These are phyloP conservation scores for Sigmodon hispidus DNA, from an alignment of 2,113 vertebrate genomes.

Conservation along the genomic window DNA sequence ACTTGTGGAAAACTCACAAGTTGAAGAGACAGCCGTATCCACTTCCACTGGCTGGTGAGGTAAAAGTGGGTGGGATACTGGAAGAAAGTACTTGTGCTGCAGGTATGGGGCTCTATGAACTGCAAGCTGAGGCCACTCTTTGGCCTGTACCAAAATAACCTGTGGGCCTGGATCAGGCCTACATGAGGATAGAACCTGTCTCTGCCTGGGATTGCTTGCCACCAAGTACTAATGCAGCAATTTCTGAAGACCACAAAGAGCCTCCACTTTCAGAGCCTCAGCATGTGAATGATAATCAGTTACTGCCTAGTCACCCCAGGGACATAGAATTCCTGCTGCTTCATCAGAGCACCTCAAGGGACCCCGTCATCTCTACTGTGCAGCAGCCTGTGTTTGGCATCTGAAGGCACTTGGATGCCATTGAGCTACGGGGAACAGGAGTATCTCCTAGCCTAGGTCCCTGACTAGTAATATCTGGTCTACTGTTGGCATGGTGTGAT, in stretches of 20 bases:
- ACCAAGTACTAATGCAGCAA: neutral
- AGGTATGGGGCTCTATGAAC: neutral
- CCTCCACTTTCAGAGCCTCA: neutral
- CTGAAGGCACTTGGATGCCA: neutral
- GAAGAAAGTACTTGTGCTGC: neutral
- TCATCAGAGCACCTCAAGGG: neutral
- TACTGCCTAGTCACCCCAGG: neutral
- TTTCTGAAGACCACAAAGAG: neutral
- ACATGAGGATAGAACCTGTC: neutral
- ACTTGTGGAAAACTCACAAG: conserved; percentile 66
- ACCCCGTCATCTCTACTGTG: neutral
- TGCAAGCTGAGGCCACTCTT: neutral
- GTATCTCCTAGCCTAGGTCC: neutral
- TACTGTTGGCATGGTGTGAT: neutral
- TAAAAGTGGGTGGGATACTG: accelerated
- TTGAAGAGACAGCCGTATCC: neutral
- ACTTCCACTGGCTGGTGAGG: neutral
- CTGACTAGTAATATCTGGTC: conserved; percentile 48
- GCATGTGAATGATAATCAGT: conserved; percentile 6
- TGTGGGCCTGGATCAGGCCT: neutral
- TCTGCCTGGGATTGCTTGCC: neutral
- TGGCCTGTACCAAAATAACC: neutral
- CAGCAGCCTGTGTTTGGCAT: neutral
- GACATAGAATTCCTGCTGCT: neutral
- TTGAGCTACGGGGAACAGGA: neutral